These are phyloP conservation scores for Hiodon tergisus DNA, from an alignment of 2,113 vertebrate genomes.

Conservation along the genomic window DNA sequence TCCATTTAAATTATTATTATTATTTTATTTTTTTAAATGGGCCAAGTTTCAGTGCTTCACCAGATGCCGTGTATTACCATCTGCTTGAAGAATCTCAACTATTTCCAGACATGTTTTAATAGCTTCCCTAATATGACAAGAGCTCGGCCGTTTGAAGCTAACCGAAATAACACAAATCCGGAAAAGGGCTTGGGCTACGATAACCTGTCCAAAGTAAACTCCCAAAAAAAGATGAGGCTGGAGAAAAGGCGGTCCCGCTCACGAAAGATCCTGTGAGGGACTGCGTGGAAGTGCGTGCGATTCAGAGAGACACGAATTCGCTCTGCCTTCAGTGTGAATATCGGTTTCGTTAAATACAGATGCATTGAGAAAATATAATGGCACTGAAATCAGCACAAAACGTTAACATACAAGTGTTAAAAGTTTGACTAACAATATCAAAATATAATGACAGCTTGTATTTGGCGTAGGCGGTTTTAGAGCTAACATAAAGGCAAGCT, in stretches of 20 bases:
- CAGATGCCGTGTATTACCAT: conserved; percentile 53
- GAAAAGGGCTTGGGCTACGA: conserved; percentile 22
- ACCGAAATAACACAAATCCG: conserved; percentile 26
- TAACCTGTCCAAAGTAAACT: conserved; percentile 36
- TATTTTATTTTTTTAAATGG: conserved; percentile 28
- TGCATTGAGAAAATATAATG: too few relatives aligned
- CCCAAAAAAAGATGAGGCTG: conserved; percentile 11
- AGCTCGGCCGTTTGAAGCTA: conserved; percentile 24
- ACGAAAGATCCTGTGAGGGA: not conserved
- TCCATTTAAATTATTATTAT: conserved; percentile 32
- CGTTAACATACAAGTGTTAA: too few relatives aligned
- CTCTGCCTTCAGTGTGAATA: too few relatives aligned
- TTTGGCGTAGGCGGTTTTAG: too few relatives aligned
- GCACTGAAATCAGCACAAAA: too few relatives aligned
- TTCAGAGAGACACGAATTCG: too few relatives aligned
- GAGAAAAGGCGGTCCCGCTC: not conserved
- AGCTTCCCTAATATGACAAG: conserved; percentile 51
- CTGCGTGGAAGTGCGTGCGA: too few relatives aligned
- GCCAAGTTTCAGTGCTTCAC: conserved; percentile 39
- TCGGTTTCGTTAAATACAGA: too few relatives aligned
- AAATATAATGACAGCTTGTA: too few relatives aligned
- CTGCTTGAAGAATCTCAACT: conserved; percentile 52
- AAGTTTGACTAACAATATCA: too few relatives aligned
- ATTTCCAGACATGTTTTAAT: conserved; percentile 54
- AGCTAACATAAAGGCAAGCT: too few relatives aligned